A percentile compares a stretch with the other conserved stretches of the same genome.
These are phyloP conservation scores for Pachyramphus minor DNA, from an alignment of 2,113 vertebrate genomes.

Conservation along the genomic window DNA sequence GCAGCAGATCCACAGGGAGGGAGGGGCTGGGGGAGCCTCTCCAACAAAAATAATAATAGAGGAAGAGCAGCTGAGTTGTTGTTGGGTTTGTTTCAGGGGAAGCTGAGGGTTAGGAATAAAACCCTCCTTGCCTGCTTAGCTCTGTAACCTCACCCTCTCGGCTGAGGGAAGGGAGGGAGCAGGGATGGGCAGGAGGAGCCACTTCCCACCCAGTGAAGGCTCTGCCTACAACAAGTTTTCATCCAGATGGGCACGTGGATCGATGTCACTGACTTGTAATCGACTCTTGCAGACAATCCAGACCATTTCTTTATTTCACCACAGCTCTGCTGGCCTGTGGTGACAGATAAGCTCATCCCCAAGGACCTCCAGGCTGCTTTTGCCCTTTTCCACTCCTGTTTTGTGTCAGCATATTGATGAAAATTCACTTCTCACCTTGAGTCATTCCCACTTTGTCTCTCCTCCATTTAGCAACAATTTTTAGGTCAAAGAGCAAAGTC, in stretches of 20 bases:
- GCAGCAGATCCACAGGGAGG: background rate
- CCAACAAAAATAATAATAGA: conserved; percentile 25
- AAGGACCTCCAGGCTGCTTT: background rate
- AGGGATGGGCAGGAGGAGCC: background rate
- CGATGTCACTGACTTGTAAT: background rate
- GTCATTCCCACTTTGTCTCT: background rate
- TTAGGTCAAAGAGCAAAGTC: background rate
- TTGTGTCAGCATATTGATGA: background rate
- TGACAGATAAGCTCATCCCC: background rate
- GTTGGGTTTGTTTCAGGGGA: conserved; percentile 25
- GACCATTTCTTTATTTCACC: background rate
- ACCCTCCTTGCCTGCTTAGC: background rate
- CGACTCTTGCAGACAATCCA: background rate
- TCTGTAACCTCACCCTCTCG: background rate
- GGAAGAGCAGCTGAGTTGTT: background rate
- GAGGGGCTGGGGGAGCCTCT: background rate
- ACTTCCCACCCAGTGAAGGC: rapidly evolving
- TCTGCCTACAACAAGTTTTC: background rate
- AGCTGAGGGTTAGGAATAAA: background rate
- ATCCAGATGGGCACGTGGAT: background rate
- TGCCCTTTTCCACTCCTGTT: background rate
- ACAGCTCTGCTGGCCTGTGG: background rate
- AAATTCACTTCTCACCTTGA: background rate
- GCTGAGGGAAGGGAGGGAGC: background rate
- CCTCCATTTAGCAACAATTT: background rate